Percentiles rank a stretch among this genome's conserved stretches.
Evolutionary conservation across 64 coral and sea anemone species (phyloP).

Genomic region (Catalaphyllia jardinei): DNA sequence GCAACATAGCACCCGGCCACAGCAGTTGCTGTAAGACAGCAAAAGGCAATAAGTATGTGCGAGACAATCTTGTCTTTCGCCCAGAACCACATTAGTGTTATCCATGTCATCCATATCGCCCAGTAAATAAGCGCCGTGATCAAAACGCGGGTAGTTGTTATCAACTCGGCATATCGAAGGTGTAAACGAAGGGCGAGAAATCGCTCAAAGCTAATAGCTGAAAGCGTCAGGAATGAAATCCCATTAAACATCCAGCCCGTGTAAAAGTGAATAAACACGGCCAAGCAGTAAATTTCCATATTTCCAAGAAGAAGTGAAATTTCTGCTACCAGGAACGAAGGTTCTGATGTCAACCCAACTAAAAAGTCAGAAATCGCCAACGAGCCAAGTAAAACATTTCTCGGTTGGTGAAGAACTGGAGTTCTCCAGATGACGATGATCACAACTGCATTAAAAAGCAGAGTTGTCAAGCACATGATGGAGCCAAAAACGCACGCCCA

Average conservation of each 20-base stretch:
- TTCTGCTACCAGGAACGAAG: constrained; percentile 40
- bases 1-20: neutral
- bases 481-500: neutral
- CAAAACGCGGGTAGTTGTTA: constrained; percentile 51
- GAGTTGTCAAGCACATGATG: neutral
- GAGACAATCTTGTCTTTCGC: neutral
- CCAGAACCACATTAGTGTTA: constrained; percentile 26
- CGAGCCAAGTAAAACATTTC: constrained; percentile 54
- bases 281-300: constrained; percentile 35
- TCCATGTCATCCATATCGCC: constrained; percentile 19
- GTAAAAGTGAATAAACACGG: constrained; percentile 59
- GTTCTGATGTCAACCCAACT: constrained; percentile 60
- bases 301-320: constrained; percentile 17
- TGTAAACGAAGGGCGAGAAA: constrained; percentile 72
- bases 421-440: constrained; percentile 40
- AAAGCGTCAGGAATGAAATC: constrained; percentile 79
- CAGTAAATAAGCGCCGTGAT: constrained; percentile 54
- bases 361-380: constrained; percentile 73
- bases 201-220: constrained; percentile 77
- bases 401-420: constrained; percentile 52
- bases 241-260: constrained; percentile 70
- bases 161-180: constrained; percentile 64
- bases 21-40: neutral
- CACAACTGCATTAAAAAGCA: constrained; percentile 54
- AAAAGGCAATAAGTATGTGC: neutral